phyloP scores from a whole-genome alignment of 2,888 invertebrate genomes.

The Eupithecia tripunctaria region DNA sequence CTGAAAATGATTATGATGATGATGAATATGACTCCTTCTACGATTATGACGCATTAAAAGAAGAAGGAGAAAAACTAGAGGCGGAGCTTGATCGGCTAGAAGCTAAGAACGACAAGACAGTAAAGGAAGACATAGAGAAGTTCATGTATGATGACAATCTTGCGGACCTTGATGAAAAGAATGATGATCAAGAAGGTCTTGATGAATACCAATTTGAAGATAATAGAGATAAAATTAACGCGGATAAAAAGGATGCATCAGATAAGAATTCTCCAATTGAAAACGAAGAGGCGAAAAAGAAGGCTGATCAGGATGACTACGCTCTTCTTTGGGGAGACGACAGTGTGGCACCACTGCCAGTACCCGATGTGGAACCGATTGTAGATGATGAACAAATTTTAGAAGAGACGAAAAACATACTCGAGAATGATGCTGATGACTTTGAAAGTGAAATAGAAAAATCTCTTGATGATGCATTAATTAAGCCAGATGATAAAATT shows the following conservation, averaged over 20 bases:
- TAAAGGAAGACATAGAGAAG: conserved; percentile 40
- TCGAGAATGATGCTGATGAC: conserved; percentile 37
- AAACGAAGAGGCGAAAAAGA: conserved; percentile 20
- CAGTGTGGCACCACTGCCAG: conserved; percentile 40
- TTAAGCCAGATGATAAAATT: conserved; percentile 16
- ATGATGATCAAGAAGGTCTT: conserved; percentile 36
- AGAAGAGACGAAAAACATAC: conserved; percentile 40
- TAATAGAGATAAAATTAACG: conserved; percentile 53
- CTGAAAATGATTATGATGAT: conserved; percentile 20
- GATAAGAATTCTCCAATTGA: not conserved
- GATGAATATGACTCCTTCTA: conserved; percentile 42
- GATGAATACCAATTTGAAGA: conserved; percentile 70
- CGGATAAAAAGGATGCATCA: conserved; percentile 30
- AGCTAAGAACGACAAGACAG: conserved; percentile 33
- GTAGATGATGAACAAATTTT: conserved; percentile 31
- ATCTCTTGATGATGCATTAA: not conserved
- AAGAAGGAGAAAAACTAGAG: conserved; percentile 29
- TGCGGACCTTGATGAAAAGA: conserved; percentile 27
- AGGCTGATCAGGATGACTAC: conserved; percentile 38
- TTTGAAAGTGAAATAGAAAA: conserved; percentile 32
- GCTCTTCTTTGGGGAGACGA: conserved; percentile 44
- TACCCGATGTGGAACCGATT: conserved; percentile 31
- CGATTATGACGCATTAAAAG: conserved; percentile 32
- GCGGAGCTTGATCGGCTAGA: conserved; percentile 30
- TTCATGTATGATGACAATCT: conserved; percentile 29